Evolutionary conservation across 2,113 vertebrate genomes (phyloP).

Genomic region (Mirounga angustirostris): DNA sequence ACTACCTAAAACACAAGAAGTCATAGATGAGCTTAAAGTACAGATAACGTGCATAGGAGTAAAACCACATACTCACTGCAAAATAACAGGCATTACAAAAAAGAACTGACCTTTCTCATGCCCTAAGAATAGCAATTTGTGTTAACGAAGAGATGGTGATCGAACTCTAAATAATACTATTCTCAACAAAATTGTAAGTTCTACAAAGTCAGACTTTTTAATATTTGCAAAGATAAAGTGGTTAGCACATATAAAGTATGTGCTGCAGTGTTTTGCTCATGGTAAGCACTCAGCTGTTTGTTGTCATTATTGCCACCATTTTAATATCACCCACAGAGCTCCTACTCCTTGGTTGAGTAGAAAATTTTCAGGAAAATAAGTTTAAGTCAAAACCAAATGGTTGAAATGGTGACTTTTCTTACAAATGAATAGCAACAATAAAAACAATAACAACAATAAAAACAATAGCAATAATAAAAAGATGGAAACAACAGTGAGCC

Average conservation of each 20-base stretch:
- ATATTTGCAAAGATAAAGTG: neutral
- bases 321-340: neutral
- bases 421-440: neutral
- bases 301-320: neutral
- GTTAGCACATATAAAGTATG: neutral
- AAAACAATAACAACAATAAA: neutral
- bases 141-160: neutral
- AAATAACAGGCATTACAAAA: neutral
- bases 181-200: neutral
- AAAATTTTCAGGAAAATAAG: neutral
- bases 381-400: neutral
- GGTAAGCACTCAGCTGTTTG: neutral
- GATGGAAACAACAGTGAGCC: neutral
- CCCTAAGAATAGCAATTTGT: neutral
- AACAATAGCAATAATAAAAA: neutral
- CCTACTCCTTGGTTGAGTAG: neutral
- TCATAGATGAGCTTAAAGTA: neutral
- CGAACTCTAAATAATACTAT: neutral
- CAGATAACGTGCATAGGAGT: neutral
- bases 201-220: neutral
- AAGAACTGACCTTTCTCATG: neutral
- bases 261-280: neutral
- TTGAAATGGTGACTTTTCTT: neutral
- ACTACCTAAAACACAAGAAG: neutral
- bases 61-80: neutral